These are phyloP conservation scores for Albula goreensis DNA, from an alignment of 2,113 vertebrate genomes.

Conservation along the genomic window DNA sequence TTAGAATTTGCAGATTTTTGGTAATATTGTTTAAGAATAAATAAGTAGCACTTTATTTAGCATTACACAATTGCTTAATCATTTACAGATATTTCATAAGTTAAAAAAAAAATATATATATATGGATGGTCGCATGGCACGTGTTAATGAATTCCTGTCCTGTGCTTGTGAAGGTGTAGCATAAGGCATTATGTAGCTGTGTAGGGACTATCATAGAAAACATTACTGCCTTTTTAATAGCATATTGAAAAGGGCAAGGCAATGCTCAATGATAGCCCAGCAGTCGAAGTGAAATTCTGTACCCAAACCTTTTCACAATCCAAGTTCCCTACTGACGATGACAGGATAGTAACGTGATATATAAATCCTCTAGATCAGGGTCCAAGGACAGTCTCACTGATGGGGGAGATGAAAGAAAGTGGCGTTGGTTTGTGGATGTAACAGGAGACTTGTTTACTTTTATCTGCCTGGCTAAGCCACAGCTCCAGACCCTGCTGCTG, in stretches of 20 bases:
- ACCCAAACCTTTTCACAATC: neutral
- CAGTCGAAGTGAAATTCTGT: too few relatives aligned
- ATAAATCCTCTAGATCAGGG: neutral
- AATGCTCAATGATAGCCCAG: too few relatives aligned
- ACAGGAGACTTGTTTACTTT: conserved; percentile 8
- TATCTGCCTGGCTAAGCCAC: neutral
- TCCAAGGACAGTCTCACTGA: neutral
- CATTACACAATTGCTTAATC: neutral
- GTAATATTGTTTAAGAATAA: neutral
- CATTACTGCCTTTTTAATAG: too few relatives aligned
- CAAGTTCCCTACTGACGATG: neutral
- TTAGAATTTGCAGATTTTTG: neutral
- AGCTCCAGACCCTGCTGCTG: neutral
- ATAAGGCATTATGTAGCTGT: neutral
- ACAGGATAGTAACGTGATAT: neutral
- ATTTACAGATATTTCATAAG: neutral
- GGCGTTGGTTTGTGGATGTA: neutral
- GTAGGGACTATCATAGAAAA: too few relatives aligned
- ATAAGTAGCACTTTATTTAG: neutral
- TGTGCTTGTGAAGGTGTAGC: neutral
- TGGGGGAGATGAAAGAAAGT: neutral
- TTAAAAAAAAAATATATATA: neutral
- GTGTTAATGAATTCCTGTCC: neutral
- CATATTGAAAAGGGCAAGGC: too few relatives aligned
- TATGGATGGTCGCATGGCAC: neutral